Evolutionary conservation across 2,888 invertebrate genomes (phyloP).

Genomic region (Drosophila setosimentum): DNA sequence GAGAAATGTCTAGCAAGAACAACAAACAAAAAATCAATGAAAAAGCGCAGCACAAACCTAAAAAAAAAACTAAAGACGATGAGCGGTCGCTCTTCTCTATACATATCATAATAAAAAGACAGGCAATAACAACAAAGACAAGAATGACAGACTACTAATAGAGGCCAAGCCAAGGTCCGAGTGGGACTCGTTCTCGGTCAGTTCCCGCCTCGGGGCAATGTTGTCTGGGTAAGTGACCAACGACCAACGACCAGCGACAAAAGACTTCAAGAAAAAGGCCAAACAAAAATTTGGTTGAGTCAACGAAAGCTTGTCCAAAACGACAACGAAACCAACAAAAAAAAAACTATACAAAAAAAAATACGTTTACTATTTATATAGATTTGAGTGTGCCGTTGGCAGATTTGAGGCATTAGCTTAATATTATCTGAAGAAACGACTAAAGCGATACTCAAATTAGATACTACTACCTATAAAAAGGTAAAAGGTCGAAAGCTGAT

Average conservation of each 20-base stretch:
- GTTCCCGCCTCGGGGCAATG: conserved; percentile 42
- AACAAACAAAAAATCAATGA: conserved; percentile 21
- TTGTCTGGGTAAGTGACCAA: conserved; percentile 61
- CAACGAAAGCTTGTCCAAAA: conserved; percentile 42
- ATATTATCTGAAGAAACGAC: conserved; percentile 54
- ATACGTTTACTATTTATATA: conserved; percentile 6
- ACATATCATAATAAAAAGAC: conserved; percentile 48
- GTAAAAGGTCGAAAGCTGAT: conserved; percentile 51
- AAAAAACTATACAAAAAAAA: background rate
- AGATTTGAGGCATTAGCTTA: conserved; percentile 54
- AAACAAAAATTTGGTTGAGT: conserved; percentile 46
- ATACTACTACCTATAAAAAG: conserved; percentile 42
- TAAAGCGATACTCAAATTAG: conserved; percentile 62
- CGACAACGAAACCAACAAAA: conserved; percentile 3
- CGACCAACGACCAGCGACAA: conserved; percentile 26
- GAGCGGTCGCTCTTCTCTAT: conserved; percentile 5
- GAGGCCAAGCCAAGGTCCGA: conserved; percentile 53
- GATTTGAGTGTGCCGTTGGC: conserved; percentile 40
- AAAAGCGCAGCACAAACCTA: conserved; percentile 25
- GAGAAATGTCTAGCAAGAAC: conserved; percentile 13
- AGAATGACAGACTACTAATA: conserved; percentile 56
- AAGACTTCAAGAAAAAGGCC: conserved; percentile 28
- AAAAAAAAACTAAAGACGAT: conserved; percentile 12
- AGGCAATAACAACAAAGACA: conserved; percentile 33
- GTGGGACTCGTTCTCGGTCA: conserved; percentile 44